These are phyloP conservation scores for Eurosta solidaginis DNA, from an alignment of 1,140 invertebrate species.

Conservation along the genomic window DNA sequence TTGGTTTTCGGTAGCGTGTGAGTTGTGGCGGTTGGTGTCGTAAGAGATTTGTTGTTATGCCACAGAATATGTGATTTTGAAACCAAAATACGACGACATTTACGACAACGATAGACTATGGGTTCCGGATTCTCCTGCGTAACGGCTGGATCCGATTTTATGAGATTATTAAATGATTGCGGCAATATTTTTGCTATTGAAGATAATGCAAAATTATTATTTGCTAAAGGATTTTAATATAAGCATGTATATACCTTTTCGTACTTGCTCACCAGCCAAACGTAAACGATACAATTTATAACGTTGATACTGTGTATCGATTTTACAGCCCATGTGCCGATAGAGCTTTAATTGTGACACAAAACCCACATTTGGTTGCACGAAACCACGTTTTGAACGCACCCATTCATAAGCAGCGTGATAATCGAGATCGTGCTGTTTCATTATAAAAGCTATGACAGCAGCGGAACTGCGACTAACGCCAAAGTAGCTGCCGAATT, in stretches of 20 bases:
- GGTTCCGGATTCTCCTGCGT: conserved; percentile 77
- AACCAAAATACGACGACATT: conserved; percentile 79
- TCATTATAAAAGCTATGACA: conserved; percentile 84
- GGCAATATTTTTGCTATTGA: conserved; percentile 77
- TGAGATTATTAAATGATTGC: conserved; percentile 73
- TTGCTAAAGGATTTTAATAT: not conserved
- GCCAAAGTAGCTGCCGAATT: conserved; percentile 79
- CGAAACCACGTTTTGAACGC: conserved; percentile 68
- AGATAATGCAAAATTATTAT: not conserved
- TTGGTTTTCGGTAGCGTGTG: conserved; percentile 31
- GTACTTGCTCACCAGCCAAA: conserved; percentile 78
- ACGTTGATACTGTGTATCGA: conserved; percentile 73
- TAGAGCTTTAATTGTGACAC: conserved; percentile 76
- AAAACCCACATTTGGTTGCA: conserved; percentile 76
- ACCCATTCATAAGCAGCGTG: conserved; percentile 72
- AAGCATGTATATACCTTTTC: conserved; percentile 64
- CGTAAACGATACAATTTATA: conserved; percentile 78
- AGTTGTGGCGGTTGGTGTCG: conserved; percentile 49
- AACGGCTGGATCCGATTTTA: conserved; percentile 80
- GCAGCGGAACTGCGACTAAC: conserved; percentile 84
- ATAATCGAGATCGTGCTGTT: conserved; percentile 74
- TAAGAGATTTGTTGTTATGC: conserved; percentile 60
- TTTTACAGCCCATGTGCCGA: conserved; percentile 73
- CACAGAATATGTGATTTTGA: conserved; percentile 76
- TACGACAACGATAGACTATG: conserved; percentile 78